Conservation (phyloP, 2,113 vertebrate species). For the Muscicapa adusta region DNA sequence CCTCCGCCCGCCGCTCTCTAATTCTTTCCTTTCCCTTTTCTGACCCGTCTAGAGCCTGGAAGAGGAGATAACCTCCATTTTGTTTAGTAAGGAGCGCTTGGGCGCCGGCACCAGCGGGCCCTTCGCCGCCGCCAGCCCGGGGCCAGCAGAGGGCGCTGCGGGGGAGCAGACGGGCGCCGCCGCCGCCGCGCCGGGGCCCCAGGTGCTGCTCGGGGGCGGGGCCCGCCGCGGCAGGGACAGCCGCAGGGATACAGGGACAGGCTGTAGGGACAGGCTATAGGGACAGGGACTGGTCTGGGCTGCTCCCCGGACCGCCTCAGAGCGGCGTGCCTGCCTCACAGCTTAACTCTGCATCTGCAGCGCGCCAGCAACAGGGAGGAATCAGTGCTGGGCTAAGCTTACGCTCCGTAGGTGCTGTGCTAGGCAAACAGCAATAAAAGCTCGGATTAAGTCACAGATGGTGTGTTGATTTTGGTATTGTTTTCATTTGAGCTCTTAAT, state of each 20-base stretch:
- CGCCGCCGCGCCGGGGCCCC: conserved; percentile 53
- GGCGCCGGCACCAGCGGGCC: conserved; percentile 54
- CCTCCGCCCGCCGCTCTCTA: conserved; percentile 44
- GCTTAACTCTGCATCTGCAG: rapidly evolving
- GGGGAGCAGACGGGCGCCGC: conserved; percentile 64
- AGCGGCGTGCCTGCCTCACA: neutral
- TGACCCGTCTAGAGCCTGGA: conserved; percentile 87
- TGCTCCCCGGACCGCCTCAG: neutral
- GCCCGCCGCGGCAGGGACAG: neutral
- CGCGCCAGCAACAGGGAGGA: rapidly evolving
- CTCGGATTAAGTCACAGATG: conserved; percentile 57
- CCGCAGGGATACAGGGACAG: neutral
- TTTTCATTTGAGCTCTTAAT: neutral
- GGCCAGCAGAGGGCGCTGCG: conserved; percentile 83
- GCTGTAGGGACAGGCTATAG: neutral
- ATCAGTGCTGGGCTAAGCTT: rapidly evolving
- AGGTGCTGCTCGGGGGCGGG: conserved; percentile 75
- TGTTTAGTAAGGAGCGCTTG: conserved; percentile 84
- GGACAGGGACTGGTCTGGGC: neutral
- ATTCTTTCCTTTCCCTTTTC: conserved; percentile 73
- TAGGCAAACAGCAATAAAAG: neutral
- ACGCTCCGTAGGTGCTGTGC: rapidly evolving
- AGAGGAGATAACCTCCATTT: conserved; percentile 89
- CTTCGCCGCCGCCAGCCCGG: conserved; percentile 68
- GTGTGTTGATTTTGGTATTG: neutral